These are phyloP conservation scores for Epistrophella euchroma DNA, from an alignment of 2,888 invertebrate species.

Conservation along the genomic window DNA sequence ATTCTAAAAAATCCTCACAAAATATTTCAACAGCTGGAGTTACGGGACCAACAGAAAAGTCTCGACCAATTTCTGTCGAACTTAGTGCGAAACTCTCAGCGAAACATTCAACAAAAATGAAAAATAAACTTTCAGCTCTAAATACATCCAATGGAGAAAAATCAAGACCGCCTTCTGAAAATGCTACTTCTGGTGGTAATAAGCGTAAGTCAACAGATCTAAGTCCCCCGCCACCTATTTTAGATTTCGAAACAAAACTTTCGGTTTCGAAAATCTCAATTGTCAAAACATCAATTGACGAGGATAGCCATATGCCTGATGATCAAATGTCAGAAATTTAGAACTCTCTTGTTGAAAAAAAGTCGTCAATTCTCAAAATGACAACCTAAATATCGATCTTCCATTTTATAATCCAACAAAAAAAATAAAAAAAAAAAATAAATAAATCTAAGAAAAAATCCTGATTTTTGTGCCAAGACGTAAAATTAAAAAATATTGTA, in stretches of 20 bases:
- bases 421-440: slow-evolving; percentile 37
- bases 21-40: slow-evolving; percentile 46
- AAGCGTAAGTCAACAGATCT: slow-evolving; percentile 66
- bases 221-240: slow-evolving; percentile 55
- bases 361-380: slow-evolving; percentile 15
- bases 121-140: slow-evolving; percentile 81
- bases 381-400: slow-evolving; percentile 68
- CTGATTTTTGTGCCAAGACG: slow-evolving; percentile 68
- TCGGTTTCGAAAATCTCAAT: slow-evolving; percentile 82
- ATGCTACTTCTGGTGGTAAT: slow-evolving; percentile 46
- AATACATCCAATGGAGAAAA: slow-evolving; percentile 77
- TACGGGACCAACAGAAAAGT: slow-evolving; percentile 75
- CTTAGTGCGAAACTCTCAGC: slow-evolving; percentile 80
- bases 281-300: slow-evolving; percentile 77
- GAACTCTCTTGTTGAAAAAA: slow-evolving; percentile 40
- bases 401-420: slow-evolving; percentile 64
- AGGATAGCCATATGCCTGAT: slow-evolving; percentile 67
- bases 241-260: slow-evolving; percentile 83
- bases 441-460: slow-evolving; percentile 41
- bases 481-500: slow-evolving; percentile 22
- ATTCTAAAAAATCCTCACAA: slow-evolving; percentile 53
- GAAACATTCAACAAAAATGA: slow-evolving; percentile 82
- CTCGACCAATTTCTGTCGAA: slow-evolving; percentile 78
- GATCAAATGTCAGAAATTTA: slow-evolving; percentile 80
- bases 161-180: slow-evolving; percentile 48